Evolutionary conservation across 1,140 invertebrate species (phyloP).

Genomic region (Tetragnatha versicolor): DNA sequence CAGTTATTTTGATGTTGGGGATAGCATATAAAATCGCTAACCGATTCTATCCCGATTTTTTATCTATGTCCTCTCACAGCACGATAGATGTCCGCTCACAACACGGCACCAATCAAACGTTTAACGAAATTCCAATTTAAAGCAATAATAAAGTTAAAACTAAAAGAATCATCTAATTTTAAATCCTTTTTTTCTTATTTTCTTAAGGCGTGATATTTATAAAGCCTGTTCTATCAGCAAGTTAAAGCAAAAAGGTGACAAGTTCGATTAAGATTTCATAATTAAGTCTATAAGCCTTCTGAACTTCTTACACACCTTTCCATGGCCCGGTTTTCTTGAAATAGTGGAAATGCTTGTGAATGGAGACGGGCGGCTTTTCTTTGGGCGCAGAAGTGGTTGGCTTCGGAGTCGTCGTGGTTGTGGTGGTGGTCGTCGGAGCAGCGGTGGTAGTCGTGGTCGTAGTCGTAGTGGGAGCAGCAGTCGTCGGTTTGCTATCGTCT

Average conservation of each 20-base stretch:
- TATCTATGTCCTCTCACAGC: no score
- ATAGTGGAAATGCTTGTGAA: constrained; percentile 50
- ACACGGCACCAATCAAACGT: no score
- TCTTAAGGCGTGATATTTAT: no score
- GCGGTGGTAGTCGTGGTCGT: constrained; percentile 12
- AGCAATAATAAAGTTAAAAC: no score
- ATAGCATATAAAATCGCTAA: no score
- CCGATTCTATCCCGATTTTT: no score
- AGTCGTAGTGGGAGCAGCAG: neutral
- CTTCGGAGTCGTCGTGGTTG: neutral
- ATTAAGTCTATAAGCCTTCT: neutral
- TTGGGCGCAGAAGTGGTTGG: neutral
- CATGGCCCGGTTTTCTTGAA: constrained; percentile 36
- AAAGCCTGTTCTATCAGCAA: neutral
- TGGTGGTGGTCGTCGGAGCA: neutral
- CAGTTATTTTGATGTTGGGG: no score
- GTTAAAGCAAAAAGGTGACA: neutral
- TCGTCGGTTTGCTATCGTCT: constrained; percentile 16
- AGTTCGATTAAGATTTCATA: neutral
- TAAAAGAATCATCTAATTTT: no score
- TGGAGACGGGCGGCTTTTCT: constrained; percentile 20
- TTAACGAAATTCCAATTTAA: no score
- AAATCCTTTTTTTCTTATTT: no score
- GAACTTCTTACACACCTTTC: neutral
- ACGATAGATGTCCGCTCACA: no score